These are phyloP conservation scores for Butastur rufipennis DNA, from an alignment of 2,113 vertebrate genomes.

Conservation along the genomic window DNA sequence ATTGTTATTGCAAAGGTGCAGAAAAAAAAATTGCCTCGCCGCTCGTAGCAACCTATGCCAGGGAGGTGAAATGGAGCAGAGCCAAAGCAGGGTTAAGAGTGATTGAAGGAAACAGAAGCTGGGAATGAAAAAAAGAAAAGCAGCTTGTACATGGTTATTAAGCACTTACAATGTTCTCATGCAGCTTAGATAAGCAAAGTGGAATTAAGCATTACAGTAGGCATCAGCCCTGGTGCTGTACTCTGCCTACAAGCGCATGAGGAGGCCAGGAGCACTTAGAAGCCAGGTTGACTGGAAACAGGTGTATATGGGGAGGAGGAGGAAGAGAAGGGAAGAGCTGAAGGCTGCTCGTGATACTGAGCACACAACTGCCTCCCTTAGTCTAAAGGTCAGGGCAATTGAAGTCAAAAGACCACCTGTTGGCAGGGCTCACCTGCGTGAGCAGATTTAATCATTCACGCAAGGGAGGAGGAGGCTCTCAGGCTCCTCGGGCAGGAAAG, in stretches of 20 bases:
- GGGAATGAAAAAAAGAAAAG: background rate
- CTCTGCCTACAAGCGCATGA: background rate
- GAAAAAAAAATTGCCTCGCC: background rate
- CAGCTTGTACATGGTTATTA: background rate
- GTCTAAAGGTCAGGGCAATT: constrained; percentile 6
- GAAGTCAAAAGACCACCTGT: background rate
- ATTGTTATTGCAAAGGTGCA: background rate
- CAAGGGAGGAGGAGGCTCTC: background rate
- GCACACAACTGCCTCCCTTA: background rate
- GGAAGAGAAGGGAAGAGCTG: background rate
- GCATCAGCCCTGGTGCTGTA: background rate
- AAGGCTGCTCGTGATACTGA: background rate
- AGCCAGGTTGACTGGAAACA: background rate
- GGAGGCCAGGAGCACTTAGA: background rate
- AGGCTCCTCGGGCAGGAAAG: background rate
- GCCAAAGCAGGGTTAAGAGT: background rate
- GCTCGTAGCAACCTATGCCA: background rate
- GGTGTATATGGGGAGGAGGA: background rate
- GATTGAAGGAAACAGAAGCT: constrained; percentile 7
- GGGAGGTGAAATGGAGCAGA: background rate
- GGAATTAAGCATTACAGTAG: background rate
- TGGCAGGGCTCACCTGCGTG: background rate
- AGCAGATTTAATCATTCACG: background rate
- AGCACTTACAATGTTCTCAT: background rate
- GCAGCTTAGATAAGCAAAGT: background rate